Base-by-base conservation (phyloP, 1,140 invertebrate species). In the Lepidostoma basale region DNA sequence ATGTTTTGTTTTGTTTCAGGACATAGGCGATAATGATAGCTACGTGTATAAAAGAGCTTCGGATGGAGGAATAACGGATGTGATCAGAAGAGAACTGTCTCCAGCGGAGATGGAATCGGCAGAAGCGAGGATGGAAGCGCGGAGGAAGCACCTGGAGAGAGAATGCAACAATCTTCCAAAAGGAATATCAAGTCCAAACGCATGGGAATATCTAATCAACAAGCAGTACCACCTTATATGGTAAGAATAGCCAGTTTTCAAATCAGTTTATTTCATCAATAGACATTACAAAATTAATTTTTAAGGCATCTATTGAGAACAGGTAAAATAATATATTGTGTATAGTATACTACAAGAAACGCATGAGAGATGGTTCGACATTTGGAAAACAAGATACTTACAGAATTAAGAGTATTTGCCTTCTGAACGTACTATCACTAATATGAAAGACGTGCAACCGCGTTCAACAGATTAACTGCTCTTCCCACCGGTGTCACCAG, bases 161-260 rank as follows among this genome's bases (percentile, higher is more conserved):
- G 78, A 81, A 4, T 73, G 70, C 30, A 47, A 40, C 8, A 58
- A 56, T 14, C 45, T 73, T 20, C 70, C 70, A 1, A 45, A 45
- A 8, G 70, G 70, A 1, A 83, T 89, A 68, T 88, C 89, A 72
- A 84, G 83, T 69, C 88, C 89, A 4, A 92, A 93, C 72, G 88
- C 92, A 2, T 93, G 92, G 92, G 92, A 94, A 76, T 94, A 92
- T 75, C 84, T 93, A 71, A 88, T 93, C 71, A 92, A 92, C 77
- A 85, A 85, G 73, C 88, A 92, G 74, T 88, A 92, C 77, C 90
- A 90, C 74, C 82, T 93, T 47, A 89, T 93, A 74, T 94, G 92
- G 87, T 82, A 68, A 81, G 78, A 64, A 20, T n/a, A n/a, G n/a
- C n/a, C n/a, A n/a, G n/a, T 78, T 79, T 67, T 80, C 42, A 6